Conservation (phyloP, 2,888 invertebrate species). For the Apotomis capreana region DNA sequence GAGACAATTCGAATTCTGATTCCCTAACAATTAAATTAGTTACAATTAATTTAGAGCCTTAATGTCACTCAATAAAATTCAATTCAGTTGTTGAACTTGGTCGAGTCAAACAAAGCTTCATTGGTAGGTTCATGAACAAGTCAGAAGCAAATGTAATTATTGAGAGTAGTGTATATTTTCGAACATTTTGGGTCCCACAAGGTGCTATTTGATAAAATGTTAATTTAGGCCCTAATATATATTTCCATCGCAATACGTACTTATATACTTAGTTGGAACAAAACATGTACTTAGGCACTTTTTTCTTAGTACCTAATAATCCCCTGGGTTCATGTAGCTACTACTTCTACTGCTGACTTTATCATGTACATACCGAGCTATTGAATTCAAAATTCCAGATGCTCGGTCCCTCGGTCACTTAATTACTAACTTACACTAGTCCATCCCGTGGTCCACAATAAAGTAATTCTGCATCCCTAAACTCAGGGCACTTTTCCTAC, state of each 20-base stretch:
- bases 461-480: not conserved
- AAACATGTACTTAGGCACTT: no score
- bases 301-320: no score
- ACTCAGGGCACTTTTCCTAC: not conserved
- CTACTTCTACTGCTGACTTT: no score
- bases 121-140: not conserved
- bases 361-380: no score
- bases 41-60: not conserved
- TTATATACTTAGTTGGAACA: no score
- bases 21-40: not conserved
- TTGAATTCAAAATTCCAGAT: not conserved
- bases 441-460: not conserved
- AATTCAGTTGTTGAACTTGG: not conserved
- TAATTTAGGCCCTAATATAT: no score
- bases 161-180: no score
- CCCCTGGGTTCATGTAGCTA: no score
- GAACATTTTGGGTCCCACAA: no score
- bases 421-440: not conserved
- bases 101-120: not conserved
- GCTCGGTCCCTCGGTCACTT: not conserved
- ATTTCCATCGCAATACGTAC: no score
- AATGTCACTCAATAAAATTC: slow-evolving; percentile 21
- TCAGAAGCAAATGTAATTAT: no score
- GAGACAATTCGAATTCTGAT: not conserved
- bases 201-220: no score